Conservation (phyloP, 2,888 invertebrate species). For the Drosophila histrio region DNA sequence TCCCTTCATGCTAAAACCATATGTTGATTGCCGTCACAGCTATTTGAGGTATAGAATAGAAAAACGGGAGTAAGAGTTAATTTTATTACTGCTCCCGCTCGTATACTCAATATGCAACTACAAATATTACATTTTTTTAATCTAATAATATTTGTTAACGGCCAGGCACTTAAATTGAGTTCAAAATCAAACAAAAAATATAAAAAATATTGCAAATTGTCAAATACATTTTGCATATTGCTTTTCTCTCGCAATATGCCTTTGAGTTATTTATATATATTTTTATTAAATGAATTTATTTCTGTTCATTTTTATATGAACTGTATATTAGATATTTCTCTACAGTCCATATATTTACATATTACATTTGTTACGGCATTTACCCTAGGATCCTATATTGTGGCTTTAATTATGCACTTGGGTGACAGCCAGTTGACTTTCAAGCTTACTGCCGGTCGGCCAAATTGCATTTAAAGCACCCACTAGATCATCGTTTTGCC, state of each 20-base stretch:
- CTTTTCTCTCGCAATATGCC: neutral
- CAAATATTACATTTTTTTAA: neutral
- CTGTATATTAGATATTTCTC: neutral
- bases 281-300: neutral
- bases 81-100: neutral
- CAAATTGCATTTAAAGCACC: slow-evolving; percentile 46
- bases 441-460: slow-evolving; percentile 29
- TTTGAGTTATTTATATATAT: neutral
- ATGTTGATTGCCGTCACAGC: neutral
- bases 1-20: slow-evolving; percentile 4
- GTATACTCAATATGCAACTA: neutral
- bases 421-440: slow-evolving; percentile 29
- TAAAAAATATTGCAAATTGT: neutral
- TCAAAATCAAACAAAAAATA: neutral
- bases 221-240: neutral
- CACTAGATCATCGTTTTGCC: slow-evolving; percentile 15
- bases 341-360: neutral
- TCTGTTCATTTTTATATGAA: neutral
- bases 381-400: neutral
- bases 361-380: slow-evolving; percentile 7
- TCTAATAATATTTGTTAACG: neutral
- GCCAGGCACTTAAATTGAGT: neutral
- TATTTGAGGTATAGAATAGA: neutral
- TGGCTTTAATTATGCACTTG: slow-evolving; percentile 48
- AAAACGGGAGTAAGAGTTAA: neutral